Conservation (phyloP, 2,888 invertebrate genomes). For the Arctia plantaginis region DNA sequence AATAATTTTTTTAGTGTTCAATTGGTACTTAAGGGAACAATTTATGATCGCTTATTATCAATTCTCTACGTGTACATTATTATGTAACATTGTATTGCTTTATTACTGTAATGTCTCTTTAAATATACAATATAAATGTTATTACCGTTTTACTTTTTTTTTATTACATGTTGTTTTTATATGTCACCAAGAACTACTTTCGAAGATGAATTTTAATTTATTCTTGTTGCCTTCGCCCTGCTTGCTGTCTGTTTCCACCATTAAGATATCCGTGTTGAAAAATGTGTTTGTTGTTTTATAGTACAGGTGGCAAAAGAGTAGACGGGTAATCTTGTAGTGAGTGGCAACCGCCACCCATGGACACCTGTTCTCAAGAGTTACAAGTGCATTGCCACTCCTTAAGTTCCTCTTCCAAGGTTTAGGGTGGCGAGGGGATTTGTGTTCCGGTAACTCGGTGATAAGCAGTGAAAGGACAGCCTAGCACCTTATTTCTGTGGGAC, state of each 20-base stretch:
- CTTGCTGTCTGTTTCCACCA: not conserved
- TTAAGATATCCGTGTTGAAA: not conserved
- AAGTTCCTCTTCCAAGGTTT: too few species aligned
- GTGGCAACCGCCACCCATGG: too few species aligned
- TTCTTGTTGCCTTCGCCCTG: not conserved
- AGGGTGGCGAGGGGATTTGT: too few species aligned
- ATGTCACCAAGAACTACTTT: not conserved
- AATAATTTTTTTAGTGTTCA: slow-evolving; percentile 57
- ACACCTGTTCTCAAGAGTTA: too few species aligned
- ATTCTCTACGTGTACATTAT: slow-evolving; percentile 24
- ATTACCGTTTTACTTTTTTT: not conserved
- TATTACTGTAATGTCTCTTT: slow-evolving; percentile 28
- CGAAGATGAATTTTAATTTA: not conserved
- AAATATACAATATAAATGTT: slow-evolving; percentile 2
- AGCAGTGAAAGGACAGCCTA: too few species aligned
- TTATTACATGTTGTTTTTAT: not conserved
- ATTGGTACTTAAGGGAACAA: slow-evolving; percentile 60
- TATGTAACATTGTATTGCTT: slow-evolving; percentile 28
- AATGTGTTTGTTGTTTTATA: too few species aligned
- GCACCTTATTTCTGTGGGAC: too few species aligned
- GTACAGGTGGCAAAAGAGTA: too few species aligned
- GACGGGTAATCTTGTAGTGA: too few species aligned
- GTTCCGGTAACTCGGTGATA: too few species aligned
- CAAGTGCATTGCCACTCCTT: too few species aligned
- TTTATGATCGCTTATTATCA: slow-evolving; percentile 26